Base-by-base conservation (phyloP, 2,797 vertebrate species). In the Anabas testudineus region DNA sequence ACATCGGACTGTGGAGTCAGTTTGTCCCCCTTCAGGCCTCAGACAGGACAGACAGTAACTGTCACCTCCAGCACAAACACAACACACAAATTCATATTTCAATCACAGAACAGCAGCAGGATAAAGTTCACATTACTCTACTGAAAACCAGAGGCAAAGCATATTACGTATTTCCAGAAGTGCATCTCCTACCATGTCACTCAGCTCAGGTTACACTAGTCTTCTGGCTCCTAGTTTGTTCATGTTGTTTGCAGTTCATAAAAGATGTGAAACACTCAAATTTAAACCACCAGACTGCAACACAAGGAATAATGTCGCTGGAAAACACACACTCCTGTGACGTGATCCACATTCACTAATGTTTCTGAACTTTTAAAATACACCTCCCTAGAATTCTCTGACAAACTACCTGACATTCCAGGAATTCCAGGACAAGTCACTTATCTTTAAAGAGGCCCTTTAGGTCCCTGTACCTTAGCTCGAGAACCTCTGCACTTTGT, bases 341-440 rank as follows among this genome's bases (percentile, higher is more conserved):
- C 5, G 16, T 54, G 67, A 53, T 48, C 28, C 59, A 22, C 15
- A 19, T 22, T 30, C 21, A 48, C 3, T 13, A 1, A 14, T 5
- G 7, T 56, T 18, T 53, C 41, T n/a, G 1, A 32, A 16, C 32
- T 19, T 19, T 16, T 21, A n/a, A 5, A 47, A 55, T 32, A 4
- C 16, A 64, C 64, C 59, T 67, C 65, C 22, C 51, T 5, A 6
- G 10, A 21, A 73, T 43, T 21, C 37, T 26, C 24, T 18, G 4
- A 7, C 8, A 39, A 19, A 60, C n/a, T 19, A 32, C 32, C 60
- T 59, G 12, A 55, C 45, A 72, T 76, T 60, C 61, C 77, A 76
- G 69, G 57, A 51, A 76, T 76, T 59, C 59, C 78, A 63, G 71
- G 21, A 46, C 14, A 37, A n/a, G n/a, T 15, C 13, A 58, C 28